These are phyloP conservation scores for Nesoenas mayeri DNA, from an alignment of 2,113 vertebrate genomes.

Conservation along the genomic window DNA sequence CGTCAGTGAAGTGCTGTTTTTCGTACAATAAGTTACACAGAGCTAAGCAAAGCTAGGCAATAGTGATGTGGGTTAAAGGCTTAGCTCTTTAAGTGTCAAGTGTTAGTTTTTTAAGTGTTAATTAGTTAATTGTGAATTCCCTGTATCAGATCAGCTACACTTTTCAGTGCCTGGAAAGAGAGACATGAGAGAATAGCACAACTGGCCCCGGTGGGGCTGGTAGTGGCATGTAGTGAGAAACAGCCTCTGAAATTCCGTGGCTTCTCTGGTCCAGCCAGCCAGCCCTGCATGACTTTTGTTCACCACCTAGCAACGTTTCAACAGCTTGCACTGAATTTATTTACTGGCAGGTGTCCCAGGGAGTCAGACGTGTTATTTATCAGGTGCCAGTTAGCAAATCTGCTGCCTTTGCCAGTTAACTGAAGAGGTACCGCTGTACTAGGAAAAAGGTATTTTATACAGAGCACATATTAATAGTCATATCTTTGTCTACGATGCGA, in stretches of 20 bases:
- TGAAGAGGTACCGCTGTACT: not conserved
- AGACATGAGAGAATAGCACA: not conserved
- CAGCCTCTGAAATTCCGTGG: not conserved
- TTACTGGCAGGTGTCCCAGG: not conserved
- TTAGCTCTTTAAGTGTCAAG: too few species aligned
- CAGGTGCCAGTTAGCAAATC: not conserved
- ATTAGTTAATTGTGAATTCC: too few species aligned
- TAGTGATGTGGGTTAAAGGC: too few species aligned
- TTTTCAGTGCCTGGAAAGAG: not conserved
- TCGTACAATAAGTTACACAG: too few species aligned
- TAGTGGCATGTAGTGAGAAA: not conserved
- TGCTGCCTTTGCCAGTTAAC: not conserved
- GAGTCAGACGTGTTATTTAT: slow-evolving; percentile 2
- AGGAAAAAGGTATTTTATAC: not conserved
- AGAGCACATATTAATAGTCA: not conserved
- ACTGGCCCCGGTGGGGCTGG: rapidly evolving
- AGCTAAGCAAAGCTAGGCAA: too few species aligned
- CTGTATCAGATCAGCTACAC: not conserved
- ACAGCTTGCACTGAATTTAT: not conserved
- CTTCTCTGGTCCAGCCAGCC: not conserved
- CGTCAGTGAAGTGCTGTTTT: too few species aligned
- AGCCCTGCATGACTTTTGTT: not conserved
- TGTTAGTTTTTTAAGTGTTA: too few species aligned
- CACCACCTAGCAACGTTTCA: not conserved
- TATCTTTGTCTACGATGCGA: not conserved